phyloP scores from a whole-genome alignment of 2,888 invertebrate species.

The Diaphora mendica region DNA sequence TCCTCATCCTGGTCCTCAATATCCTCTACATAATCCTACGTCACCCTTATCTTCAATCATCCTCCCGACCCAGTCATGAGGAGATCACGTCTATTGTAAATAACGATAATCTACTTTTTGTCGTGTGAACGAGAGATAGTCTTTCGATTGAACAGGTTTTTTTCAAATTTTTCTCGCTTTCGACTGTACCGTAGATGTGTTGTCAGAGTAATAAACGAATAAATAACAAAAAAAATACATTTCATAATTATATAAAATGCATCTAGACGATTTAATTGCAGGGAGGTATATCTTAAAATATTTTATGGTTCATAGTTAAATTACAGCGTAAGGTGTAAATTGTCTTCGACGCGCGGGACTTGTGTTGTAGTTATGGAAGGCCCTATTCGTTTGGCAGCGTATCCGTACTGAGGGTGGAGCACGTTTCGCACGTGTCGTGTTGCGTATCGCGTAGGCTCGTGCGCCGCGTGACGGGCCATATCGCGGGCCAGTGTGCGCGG shows the following conservation, averaged over 20 bases:
- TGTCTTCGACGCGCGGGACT: conserved; percentile 74
- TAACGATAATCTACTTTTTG: conserved; percentile 84
- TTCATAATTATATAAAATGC: conserved; percentile 82
- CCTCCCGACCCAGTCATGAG: conserved; percentile 56
- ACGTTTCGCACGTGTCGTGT: conserved; percentile 16
- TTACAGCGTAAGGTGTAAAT: conserved; percentile 80
- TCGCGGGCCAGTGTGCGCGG: conserved; percentile 14
- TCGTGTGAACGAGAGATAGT: conserved; percentile 86
- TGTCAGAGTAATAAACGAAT: conserved; percentile 83
- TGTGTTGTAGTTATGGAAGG: conserved; percentile 68
- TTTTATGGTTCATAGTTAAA: conserved; percentile 84
- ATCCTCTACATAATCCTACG: conserved; percentile 38
- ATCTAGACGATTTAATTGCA: conserved; percentile 84
- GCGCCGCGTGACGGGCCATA: background rate
- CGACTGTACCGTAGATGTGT: conserved; percentile 86
- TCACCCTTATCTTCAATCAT: conserved; percentile 46
- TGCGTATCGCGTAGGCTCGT: background rate
- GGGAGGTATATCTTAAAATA: conserved; percentile 84
- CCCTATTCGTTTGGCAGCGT: conserved; percentile 58
- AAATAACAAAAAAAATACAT: conserved; percentile 83
- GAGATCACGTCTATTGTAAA: conserved; percentile 82
- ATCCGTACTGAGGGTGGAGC: conserved; percentile 50
- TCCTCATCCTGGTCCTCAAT: conserved; percentile 54
- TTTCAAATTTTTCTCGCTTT: conserved; percentile 86
- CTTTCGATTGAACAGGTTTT: conserved; percentile 84